Base-by-base conservation (phyloP, 30 jellyfish, hydroid and myxozoan genomes). In the Turritopsis rubra region DNA sequence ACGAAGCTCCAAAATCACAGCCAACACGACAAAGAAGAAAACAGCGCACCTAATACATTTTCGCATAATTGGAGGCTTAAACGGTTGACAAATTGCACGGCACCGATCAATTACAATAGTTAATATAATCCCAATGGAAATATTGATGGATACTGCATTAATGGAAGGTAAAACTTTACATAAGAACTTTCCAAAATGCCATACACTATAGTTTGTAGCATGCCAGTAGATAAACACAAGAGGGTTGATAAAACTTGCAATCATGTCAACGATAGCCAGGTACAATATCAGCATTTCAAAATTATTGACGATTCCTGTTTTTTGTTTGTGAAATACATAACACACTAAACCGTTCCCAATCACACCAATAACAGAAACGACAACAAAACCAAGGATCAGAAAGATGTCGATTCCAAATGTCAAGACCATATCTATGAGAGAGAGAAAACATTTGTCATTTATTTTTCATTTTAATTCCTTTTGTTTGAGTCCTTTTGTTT, bases 81-180 rank as follows among this genome's bases (percentile, higher is more conserved):
- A 68, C 77, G 77, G 77, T n/a, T 23, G 30, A 68, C 77, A 68
- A 68, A 68, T 68, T n/a, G 31, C 8, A 68, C 77, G 77, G 77
- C 77, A 68, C 77, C 77, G 77, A 68, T 27, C 77, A n/a, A 68
- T 27, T 68, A 22, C 19, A 68, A 68, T 68, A 23, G 30, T 23
- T 68, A 68, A 22, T n/a, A 68, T 68, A 68, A 68, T n/a, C 31
- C 77, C 77, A 68, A 68, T 68, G 7, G 77, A 68, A 19, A 68
- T 68, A 27, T 68, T 68, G 28, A 68, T 68, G 16, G 77, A 68
- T 7, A 68, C 30, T 1, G 77, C 77, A 68, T 68, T 68, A 9
- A 68, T n/a, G 30, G 31, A n/a, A n/a, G 77, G 77, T 68, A 68
- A n/a, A 17, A 68, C 1, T 68, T 68, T 68, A 27, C 77, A 68